Percentiles rank a stretch among this genome's conserved stretches.
Conservation (phyloP, 1,140 invertebrate species). For the Stratiolaelaps scimitus region DNA sequence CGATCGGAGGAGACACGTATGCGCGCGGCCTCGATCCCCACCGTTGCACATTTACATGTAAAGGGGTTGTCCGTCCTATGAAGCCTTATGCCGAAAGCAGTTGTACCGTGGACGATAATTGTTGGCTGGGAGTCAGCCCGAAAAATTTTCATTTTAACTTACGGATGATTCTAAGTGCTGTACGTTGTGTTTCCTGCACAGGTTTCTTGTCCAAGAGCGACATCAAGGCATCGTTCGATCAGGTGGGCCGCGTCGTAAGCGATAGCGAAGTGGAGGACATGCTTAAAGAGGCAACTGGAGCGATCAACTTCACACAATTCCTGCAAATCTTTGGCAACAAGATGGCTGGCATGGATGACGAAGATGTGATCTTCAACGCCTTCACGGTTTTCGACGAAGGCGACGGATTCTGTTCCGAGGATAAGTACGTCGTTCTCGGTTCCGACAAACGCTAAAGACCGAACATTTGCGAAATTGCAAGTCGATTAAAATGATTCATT, state of each 20-base stretch:
- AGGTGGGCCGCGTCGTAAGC: slow-evolving; percentile 53
- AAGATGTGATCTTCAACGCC: slow-evolving; percentile 51
- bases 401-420: slow-evolving; percentile 37
- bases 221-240: slow-evolving; percentile 82
- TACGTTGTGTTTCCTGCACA: background rate
- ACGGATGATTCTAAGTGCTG: background rate
- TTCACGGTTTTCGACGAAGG: slow-evolving; percentile 51
- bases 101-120: no score
- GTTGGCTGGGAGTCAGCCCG: no score
- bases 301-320: slow-evolving; percentile 88
- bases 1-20: no score
- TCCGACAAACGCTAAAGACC: background rate
- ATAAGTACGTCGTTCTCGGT: slow-evolving; percentile 29
- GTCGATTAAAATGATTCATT: no score
- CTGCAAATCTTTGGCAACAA: slow-evolving; percentile 76
- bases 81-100: no score
- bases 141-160: no score
- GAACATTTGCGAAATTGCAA: no score
- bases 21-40: no score
- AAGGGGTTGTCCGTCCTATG: no score
- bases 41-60: no score
- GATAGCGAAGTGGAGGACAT: slow-evolving; percentile 84
- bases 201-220: slow-evolving; percentile 92
- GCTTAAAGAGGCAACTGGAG: slow-evolving; percentile 72
- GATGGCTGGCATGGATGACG: slow-evolving; percentile 56